Conservation (phyloP, 1,140 invertebrate species). For the Aporrectodea caliginosa region DNA sequence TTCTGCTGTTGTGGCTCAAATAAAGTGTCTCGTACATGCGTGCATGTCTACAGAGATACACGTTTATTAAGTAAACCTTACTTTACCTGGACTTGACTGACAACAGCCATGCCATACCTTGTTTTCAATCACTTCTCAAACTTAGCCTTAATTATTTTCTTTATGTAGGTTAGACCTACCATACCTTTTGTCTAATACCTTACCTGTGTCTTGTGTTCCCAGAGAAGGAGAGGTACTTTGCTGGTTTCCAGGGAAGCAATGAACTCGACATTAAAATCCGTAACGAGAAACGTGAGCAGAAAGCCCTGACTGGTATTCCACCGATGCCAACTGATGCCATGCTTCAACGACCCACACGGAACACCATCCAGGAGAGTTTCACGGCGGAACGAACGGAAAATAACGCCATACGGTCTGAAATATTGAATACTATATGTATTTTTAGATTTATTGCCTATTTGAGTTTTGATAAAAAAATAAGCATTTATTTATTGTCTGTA, state of each 20-base stretch:
- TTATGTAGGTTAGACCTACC: background rate
- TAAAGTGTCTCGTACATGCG: too few species aligned
- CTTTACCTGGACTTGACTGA: background rate
- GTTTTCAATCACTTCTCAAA: background rate
- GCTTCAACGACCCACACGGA: background rate
- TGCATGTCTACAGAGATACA: background rate
- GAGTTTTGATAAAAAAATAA: too few species aligned
- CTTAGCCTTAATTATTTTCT: background rate
- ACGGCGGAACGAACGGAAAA: background rate
- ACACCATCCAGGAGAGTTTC: background rate
- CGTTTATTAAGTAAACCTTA: background rate
- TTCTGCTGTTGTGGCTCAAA: too few species aligned
- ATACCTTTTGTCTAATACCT: background rate
- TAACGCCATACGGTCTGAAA: too few species aligned
- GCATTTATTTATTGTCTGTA: too few species aligned
- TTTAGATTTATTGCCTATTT: too few species aligned
- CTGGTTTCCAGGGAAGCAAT: constrained; percentile 45
- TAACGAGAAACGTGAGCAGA: constrained; percentile 8
- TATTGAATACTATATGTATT: too few species aligned
- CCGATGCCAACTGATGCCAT: background rate
- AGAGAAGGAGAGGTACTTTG: constrained; percentile 48
- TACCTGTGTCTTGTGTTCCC: constrained; percentile 25
- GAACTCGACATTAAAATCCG: constrained; percentile 41
- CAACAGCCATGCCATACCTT: background rate
- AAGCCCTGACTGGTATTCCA: background rate